These are phyloP conservation scores for Silurus lanzhouensis DNA, from an alignment of 2,797 vertebrate species.

Conservation along the genomic window DNA sequence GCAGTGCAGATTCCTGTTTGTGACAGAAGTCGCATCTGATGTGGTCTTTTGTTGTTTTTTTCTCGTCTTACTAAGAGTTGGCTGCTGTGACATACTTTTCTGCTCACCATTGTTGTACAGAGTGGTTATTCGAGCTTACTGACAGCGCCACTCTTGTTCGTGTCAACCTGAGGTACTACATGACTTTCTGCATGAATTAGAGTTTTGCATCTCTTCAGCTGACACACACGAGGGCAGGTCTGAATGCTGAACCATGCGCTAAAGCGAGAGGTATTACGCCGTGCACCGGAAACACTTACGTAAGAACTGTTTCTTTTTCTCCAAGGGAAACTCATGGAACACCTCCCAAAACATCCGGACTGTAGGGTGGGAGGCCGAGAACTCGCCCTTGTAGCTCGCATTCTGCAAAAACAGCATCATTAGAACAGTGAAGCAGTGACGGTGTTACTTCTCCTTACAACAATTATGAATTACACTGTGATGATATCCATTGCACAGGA, in stretches of 20 bases:
- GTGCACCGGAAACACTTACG: slow-evolving; percentile 73
- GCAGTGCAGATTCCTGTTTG: too few species aligned
- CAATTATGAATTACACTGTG: neutral
- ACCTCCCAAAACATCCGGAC: slow-evolving; percentile 95
- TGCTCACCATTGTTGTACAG: too few species aligned
- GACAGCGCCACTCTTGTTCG: neutral
- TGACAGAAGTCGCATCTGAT: too few species aligned
- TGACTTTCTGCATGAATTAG: neutral
- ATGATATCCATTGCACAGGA: neutral
- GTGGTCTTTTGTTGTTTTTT: neutral
- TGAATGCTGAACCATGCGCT: neutral
- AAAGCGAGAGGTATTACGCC: neutral
- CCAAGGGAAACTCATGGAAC: slow-evolving; percentile 93
- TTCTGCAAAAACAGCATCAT: slow-evolving; percentile 71
- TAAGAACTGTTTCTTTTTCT: slow-evolving; percentile 97
- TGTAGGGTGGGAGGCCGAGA: slow-evolving; percentile 87
- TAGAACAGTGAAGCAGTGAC: neutral
- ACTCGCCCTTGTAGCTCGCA: slow-evolving; percentile 91
- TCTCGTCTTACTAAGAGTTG: neutral
- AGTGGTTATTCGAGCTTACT: too few species aligned
- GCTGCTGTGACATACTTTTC: too few species aligned
- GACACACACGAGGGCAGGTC: neutral
- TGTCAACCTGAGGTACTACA: neutral
- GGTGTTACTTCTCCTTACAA: neutral
- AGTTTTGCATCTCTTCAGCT: neutral